Conservation (phyloP, 2,797 vertebrate species). For the Acanthopagrus latus region DNA sequence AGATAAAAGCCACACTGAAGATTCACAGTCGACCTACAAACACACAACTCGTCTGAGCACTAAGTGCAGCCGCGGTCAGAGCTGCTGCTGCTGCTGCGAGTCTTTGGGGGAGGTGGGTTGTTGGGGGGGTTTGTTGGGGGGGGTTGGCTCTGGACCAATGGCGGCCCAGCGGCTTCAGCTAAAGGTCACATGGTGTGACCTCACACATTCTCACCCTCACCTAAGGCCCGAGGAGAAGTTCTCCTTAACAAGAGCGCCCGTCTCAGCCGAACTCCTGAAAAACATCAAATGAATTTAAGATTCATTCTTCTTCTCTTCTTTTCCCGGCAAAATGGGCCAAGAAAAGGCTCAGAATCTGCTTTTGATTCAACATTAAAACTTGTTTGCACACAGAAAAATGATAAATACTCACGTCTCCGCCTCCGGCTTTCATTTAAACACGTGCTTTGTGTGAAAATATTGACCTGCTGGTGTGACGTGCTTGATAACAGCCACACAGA, state of each 20-base stretch:
- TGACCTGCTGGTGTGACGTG: slow-evolving; percentile 24
- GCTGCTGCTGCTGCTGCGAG: slow-evolving; percentile 45
- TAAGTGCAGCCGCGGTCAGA: slow-evolving; percentile 41
- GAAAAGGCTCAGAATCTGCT: background rate
- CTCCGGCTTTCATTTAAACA: slow-evolving; percentile 22
- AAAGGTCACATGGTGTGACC: slow-evolving; percentile 82
- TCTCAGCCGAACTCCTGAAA: background rate
- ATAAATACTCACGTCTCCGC: background rate
- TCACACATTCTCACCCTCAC: slow-evolving; percentile 85
- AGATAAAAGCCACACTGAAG: background rate
- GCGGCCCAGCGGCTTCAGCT: slow-evolving; percentile 64
- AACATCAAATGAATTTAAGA: background rate
- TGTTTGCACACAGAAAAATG: slow-evolving; percentile 18
- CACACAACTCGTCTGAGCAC: slow-evolving; percentile 28
- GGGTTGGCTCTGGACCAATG: slow-evolving; percentile 78
- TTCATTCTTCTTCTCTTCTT: too few relatives aligned
- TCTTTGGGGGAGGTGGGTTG: slow-evolving; percentile 50
- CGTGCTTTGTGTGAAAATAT: slow-evolving; percentile 43
- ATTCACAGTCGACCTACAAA: slow-evolving; percentile 19
- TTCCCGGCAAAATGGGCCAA: background rate
- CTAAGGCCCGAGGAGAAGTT: slow-evolving; percentile 67
- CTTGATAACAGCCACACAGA: slow-evolving; percentile 5
- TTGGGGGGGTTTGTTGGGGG: slow-evolving; percentile 7
- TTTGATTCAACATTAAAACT: slow-evolving; percentile 11
- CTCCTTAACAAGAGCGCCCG: slow-evolving; percentile 55